Evolutionary conservation across 2,797 vertebrate species (phyloP), one percentile per base, ranked within the genome.

Genomic region (Chaenodraco wilsoni): DNA sequence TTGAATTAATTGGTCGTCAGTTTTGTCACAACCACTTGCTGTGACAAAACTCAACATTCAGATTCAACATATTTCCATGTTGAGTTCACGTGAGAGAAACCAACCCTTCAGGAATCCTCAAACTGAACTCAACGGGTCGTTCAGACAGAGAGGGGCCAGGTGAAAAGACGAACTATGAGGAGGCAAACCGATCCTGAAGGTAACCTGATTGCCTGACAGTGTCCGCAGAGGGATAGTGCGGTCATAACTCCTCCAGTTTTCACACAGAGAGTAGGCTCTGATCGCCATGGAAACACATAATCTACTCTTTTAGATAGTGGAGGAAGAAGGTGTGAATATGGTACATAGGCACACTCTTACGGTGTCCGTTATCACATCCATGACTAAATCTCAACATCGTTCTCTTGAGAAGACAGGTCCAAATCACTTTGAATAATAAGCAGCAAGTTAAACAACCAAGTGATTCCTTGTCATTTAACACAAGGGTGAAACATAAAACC

Each of bases 241-340:
- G 62, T 75, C 72, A 77, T 76, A 79, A 75, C 19, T 71, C 70
- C 82, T 63, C 66, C 58, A 15, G 74, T 63, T 71, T 79, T 80
- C 72, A 83, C 82, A 78, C 79, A 78, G 69, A 83, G 50, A 69
- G 48, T 73, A 72, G 72, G 82, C 72, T 82, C 68, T 16, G 60
- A 87, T 94, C 65, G 69, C 91, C 92, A 94, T 93, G 91, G 94
- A 89, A 94, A 94, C 93, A 50, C 83, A 77, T 82, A 72, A 83
- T 85, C 85, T 84, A 90, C 76, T 78, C 61, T 72, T 77, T 81
- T 66, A 75, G 59, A 57, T 33, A 74, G 76, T 27, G 19, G 54
- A 73, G 68, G 76, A 73, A 74, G 61, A 71, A 41, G 41, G 71
- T 66, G 76, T 65, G 66, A 76, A 79, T 54, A 56, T 61, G 62